Evolutionary conservation across 2,797 vertebrate species (phyloP).

Genomic region (Apodemus agrarius): DNA sequence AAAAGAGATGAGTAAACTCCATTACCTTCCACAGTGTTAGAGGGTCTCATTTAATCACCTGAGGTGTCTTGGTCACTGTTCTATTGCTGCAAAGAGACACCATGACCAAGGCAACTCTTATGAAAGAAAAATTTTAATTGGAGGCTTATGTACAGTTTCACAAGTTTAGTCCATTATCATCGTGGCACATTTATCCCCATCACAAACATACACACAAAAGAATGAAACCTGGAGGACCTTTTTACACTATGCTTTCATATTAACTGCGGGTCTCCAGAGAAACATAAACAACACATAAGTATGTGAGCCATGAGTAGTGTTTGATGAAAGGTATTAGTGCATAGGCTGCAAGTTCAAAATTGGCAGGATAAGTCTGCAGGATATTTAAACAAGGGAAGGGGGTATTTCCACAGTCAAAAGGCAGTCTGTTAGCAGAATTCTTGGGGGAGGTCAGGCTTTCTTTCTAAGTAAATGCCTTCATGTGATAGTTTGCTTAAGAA

Average conservation of each 20-base stretch:
- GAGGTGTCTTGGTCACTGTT: not conserved
- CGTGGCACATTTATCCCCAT: not conserved
- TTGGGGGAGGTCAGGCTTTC: not conserved
- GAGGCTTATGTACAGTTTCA: not conserved
- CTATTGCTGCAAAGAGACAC: not conserved
- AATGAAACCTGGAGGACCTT: not conserved
- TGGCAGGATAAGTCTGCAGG: not conserved
- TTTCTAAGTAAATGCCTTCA: not conserved
- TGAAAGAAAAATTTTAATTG: not conserved
- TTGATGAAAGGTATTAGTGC: not conserved
- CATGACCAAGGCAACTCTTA: not conserved
- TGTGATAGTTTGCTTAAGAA: not conserved
- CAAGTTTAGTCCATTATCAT: not conserved
- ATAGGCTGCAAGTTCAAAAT: not conserved
- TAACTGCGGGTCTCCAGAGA: conserved; percentile 2
- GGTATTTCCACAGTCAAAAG: not conserved
- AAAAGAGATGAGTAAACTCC: not conserved
- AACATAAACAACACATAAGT: not conserved
- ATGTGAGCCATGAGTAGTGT: not conserved
- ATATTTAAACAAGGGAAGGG: no score
- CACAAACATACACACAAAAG: not conserved
- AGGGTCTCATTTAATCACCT: not conserved
- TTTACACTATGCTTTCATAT: not conserved
- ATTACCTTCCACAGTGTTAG: not conserved
- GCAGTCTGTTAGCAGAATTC: not conserved